Evolutionary conservation across 2,113 vertebrate genomes (phyloP).

Genomic region (Dasypus novemcinctus): DNA sequence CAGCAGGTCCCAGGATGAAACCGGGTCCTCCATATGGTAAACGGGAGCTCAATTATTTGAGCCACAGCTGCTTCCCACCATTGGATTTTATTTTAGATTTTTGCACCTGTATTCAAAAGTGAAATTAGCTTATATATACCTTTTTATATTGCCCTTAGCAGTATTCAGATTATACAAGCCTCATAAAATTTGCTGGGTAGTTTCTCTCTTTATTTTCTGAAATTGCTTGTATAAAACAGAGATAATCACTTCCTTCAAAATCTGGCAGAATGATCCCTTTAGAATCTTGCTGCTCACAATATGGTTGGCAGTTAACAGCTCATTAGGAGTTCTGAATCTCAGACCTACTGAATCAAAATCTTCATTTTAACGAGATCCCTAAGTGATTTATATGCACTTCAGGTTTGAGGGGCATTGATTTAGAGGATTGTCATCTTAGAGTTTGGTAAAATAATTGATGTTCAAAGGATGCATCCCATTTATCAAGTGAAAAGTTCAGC

Average conservation of each 20-base stretch:
- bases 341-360: neutral
- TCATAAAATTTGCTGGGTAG: neutral
- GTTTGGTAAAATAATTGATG: neutral
- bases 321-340: neutral
- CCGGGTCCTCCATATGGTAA: no score
- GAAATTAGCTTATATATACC: neutral
- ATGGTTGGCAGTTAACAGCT: neutral
- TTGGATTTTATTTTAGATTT: conserved; percentile 29
- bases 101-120: neutral
- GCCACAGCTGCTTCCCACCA: no score
- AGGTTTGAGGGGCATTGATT: neutral
- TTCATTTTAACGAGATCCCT: neutral
- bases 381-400: neutral
- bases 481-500: conserved; percentile 4
- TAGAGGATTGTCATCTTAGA: neutral
- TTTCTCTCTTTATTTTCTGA: neutral
- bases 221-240: neutral
- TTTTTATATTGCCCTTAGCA: neutral
- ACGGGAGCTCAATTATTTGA: no score
- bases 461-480: neutral
- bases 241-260: conserved; percentile 18
- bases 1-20: no score
- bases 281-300: neutral
- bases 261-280: neutral
- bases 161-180: neutral